Conservation (phyloP, 1,140 invertebrate genomes). For the Caerostris extrusa region DNA sequence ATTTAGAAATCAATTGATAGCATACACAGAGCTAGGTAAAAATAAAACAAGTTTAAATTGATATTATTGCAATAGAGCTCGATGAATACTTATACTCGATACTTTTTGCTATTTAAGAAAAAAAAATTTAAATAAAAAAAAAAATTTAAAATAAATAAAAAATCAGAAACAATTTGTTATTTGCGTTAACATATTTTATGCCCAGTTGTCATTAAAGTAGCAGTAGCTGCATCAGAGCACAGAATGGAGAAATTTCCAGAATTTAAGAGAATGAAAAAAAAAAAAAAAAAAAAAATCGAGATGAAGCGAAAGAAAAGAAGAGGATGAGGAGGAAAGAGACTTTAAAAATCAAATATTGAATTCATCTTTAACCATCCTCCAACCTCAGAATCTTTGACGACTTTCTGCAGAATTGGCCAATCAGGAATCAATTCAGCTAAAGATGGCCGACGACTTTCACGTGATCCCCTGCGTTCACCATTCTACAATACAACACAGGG, state of each 20-base stretch:
- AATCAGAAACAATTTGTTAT: too few species aligned
- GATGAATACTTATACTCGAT: too few species aligned
- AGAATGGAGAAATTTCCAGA: constrained; percentile 11
- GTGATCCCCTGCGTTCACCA: constrained; percentile 80
- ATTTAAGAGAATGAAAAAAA: constrained; percentile 2
- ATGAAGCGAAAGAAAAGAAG: constrained; percentile 75
- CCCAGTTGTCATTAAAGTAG: not conserved
- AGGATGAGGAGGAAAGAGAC: constrained; percentile 80
- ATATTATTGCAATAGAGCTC: too few species aligned
- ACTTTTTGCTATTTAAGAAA: too few species aligned
- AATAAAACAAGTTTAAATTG: too few species aligned
- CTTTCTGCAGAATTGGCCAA: constrained; percentile 95
- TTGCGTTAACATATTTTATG: not conserved
- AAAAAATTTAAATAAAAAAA: too few species aligned
- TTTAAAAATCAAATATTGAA: constrained; percentile 74
- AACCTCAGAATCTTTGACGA: constrained; percentile 84
- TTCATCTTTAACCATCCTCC: constrained; percentile 80
- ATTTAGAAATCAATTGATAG: too few species aligned
- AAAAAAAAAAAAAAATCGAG: constrained; percentile 3
- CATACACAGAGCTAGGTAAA: too few species aligned
- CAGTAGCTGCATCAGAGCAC: constrained; percentile 35
- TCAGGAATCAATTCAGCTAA: constrained; percentile 97
- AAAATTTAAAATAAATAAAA: too few species aligned
- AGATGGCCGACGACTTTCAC: constrained; percentile 89
- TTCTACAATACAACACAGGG: constrained; percentile 78